Evolutionary conservation across 2,888 invertebrate species (phyloP).

Genomic region (Dione juno): DNA sequence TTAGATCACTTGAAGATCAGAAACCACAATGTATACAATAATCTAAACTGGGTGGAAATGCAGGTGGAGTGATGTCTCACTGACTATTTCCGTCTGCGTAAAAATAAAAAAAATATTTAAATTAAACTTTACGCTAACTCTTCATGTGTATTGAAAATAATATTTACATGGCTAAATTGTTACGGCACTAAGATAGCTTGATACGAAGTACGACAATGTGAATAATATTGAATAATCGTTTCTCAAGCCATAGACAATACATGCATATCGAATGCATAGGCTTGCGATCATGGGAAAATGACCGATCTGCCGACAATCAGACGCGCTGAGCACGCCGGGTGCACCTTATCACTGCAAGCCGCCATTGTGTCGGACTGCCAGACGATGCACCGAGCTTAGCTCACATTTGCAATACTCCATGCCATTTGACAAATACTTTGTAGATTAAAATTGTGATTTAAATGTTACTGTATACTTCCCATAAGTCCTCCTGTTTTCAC

Average conservation of each 20-base stretch:
- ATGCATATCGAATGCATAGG: slow-evolving; percentile 59
- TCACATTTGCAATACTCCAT: slow-evolving; percentile 71
- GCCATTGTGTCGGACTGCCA: slow-evolving; percentile 60
- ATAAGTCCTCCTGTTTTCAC: slow-evolving; percentile 25
- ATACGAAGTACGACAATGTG: slow-evolving; percentile 23
- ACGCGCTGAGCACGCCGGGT: slow-evolving; percentile 47
- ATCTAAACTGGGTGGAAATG: too few species aligned
- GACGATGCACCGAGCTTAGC: slow-evolving; percentile 51
- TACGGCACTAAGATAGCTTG: slow-evolving; percentile 20
- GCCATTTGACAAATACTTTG: slow-evolving; percentile 64
- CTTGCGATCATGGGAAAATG: slow-evolving; percentile 73
- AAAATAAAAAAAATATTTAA: background rate
- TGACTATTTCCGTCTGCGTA: too few species aligned
- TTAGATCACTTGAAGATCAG: too few species aligned
- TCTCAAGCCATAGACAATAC: slow-evolving; percentile 55
- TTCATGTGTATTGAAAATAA: background rate
- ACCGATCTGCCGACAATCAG: slow-evolving; percentile 65
- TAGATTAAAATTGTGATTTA: slow-evolving; percentile 68
- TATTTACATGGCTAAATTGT: slow-evolving; percentile 17
- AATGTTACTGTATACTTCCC: slow-evolving; percentile 55
- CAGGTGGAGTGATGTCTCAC: too few species aligned
- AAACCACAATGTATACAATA: too few species aligned
- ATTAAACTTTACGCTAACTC: background rate
- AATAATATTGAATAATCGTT: slow-evolving; percentile 41
- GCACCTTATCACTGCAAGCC: slow-evolving; percentile 59